Conservation (phyloP, 2,113 vertebrate species). For the Pongo pygmaeus region DNA sequence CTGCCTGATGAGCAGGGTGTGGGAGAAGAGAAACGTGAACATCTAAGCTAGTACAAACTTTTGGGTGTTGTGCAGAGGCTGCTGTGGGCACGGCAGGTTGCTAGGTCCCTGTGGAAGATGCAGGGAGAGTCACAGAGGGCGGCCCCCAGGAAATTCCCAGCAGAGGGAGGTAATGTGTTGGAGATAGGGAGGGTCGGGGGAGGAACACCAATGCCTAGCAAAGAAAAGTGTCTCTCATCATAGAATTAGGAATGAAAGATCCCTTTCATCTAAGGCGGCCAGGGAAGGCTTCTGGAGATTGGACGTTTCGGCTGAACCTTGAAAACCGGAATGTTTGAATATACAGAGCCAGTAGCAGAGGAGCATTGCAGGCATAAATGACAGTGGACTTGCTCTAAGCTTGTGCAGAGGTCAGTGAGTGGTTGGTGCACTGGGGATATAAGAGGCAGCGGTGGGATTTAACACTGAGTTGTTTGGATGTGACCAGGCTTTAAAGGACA, state of each 20-base stretch:
- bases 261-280: neutral
- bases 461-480: fast-evolving
- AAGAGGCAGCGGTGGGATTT: neutral
- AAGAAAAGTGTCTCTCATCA: neutral
- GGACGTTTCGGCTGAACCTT: neutral
- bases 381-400: neutral
- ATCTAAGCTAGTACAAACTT: neutral
- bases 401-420: fast-evolving
- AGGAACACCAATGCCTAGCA: neutral
- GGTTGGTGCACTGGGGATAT: fast-evolving
- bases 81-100: neutral
- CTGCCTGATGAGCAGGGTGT: neutral
- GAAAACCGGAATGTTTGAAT: neutral
- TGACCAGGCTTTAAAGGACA: neutral
- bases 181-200: too few species aligned
- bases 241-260: neutral
- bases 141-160: neutral
- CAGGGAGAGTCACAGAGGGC: neutral
- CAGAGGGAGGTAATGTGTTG: neutral
- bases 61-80: neutral
- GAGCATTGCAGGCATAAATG: neutral
- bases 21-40: neutral
- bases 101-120: neutral
- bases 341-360: neutral
- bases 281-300: too few species aligned